phyloP scores from a whole-genome alignment of 2,797 vertebrate genomes.

The Tachyglossus aculeatus region DNA sequence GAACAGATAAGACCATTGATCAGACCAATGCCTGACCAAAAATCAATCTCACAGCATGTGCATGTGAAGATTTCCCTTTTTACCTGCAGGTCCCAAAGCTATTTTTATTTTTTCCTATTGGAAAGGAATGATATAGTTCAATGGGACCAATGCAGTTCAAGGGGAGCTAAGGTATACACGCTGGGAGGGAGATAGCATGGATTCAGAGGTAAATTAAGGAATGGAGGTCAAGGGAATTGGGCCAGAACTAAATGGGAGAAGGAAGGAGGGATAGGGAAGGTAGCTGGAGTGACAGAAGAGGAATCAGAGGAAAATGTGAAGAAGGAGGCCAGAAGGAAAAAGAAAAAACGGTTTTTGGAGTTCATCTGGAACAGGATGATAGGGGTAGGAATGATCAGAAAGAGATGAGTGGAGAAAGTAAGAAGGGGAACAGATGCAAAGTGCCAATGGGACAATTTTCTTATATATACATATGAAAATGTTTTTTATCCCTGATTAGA shows the following conservation, averaged over 20 bases:
- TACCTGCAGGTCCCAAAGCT: neutral
- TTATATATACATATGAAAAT: no score
- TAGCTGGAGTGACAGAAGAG: no score
- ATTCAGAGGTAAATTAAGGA: neutral
- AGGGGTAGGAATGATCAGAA: neutral
- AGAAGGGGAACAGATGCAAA: neutral
- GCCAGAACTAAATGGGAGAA: neutral
- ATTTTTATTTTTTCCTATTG: neutral
- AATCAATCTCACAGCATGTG: no score
- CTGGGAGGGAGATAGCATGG: neutral
- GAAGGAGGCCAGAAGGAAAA: neutral
- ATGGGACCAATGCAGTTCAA: no score
- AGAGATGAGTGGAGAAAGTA: neutral
- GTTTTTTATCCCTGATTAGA: no score
- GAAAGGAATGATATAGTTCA: neutral
- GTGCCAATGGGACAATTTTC: no score
- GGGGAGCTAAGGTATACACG: neutral
- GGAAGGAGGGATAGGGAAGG: neutral
- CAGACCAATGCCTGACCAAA: no score
- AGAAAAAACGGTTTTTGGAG: neutral
- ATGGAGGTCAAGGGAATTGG: neutral
- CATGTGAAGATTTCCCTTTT: neutral
- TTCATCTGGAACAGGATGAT: neutral
- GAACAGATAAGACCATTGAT: no score
- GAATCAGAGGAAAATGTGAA: no score